Percentiles rank a stretch among this genome's conserved stretches.
Conservation (phyloP, 1,140 invertebrate species). For the Diabrotica virgifera region DNA sequence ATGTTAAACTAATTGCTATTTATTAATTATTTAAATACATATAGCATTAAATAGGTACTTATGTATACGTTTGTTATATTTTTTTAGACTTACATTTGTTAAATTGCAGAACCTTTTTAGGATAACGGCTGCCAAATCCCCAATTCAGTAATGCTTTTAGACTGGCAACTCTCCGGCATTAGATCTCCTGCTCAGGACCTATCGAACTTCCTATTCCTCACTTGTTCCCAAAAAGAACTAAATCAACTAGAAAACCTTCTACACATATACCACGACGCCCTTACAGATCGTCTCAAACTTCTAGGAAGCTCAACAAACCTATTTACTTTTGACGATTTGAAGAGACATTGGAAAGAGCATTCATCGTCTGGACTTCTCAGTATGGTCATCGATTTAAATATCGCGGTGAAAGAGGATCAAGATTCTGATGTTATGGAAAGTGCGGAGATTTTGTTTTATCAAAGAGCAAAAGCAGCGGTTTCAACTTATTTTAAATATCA, state of each 20-base stretch:
- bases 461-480: conserved; percentile 19
- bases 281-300: conserved; percentile 39
- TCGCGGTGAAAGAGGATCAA: conserved; percentile 19
- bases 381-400: conserved; percentile 10
- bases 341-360: conserved; percentile 44
- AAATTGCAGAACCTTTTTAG: too few relatives aligned
- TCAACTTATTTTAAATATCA: too few relatives aligned
- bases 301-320: conserved; percentile 48
- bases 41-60: too few relatives aligned
- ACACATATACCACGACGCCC: conserved; percentile 54
- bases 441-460: conserved; percentile 13
- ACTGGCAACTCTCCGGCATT: conserved; percentile 55
- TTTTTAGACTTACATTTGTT: too few relatives aligned
- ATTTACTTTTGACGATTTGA: conserved; percentile 50
- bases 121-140: conserved; percentile 22
- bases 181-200: conserved; percentile 57
- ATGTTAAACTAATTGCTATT: too few relatives aligned
- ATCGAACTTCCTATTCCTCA: conserved; percentile 55
- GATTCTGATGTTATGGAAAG: conserved; percentile 18
- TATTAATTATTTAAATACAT: too few relatives aligned
- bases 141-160: conserved; percentile 50
- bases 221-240: conserved; percentile 51
- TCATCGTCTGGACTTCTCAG: conserved; percentile 44
- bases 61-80: too few relatives aligned
- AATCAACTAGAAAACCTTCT: conserved; percentile 50